phyloP scores from a whole-genome alignment of 2,888 invertebrate species.

The Aphodius sticticus region DNA sequence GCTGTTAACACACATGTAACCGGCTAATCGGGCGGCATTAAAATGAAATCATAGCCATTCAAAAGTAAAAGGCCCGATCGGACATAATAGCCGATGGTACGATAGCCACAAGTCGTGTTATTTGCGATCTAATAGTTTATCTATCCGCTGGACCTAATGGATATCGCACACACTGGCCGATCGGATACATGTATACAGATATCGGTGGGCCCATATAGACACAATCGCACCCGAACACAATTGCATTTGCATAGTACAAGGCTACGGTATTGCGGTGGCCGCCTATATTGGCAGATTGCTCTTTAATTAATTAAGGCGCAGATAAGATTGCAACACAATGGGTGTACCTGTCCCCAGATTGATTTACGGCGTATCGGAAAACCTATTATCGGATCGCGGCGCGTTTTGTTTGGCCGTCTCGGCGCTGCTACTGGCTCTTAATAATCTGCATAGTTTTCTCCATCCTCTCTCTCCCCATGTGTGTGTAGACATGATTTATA shows the following conservation, averaged over 20 bases:
- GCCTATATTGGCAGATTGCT: slow-evolving; percentile 40
- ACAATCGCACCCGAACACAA: slow-evolving; percentile 25
- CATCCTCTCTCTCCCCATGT: not conserved
- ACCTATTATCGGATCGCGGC: slow-evolving; percentile 30
- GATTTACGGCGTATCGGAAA: slow-evolving; percentile 35
- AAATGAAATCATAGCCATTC: slow-evolving; percentile 4
- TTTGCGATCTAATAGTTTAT: slow-evolving; percentile 4
- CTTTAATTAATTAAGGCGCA: slow-evolving; percentile 39
- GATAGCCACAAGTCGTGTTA: not conserved
- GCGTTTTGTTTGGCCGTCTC: slow-evolving; percentile 4
- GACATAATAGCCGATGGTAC: not conserved
- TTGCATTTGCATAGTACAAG: slow-evolving; percentile 40
- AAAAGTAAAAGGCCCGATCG: slow-evolving; percentile 4
- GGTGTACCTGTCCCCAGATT: slow-evolving; percentile 33
- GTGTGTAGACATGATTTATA: not conserved
- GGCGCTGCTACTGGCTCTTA: slow-evolving; percentile 4
- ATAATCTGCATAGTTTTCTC: not conserved
- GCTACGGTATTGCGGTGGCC: slow-evolving; percentile 35
- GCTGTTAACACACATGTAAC: not conserved
- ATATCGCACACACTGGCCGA: not conserved
- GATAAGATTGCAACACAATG: slow-evolving; percentile 40
- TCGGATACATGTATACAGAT: not conserved
- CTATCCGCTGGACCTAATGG: not conserved
- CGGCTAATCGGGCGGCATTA: not conserved
- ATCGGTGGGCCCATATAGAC: not conserved